Conservation (phyloP, 1,140 invertebrate species). For the Halesus radiatus region DNA sequence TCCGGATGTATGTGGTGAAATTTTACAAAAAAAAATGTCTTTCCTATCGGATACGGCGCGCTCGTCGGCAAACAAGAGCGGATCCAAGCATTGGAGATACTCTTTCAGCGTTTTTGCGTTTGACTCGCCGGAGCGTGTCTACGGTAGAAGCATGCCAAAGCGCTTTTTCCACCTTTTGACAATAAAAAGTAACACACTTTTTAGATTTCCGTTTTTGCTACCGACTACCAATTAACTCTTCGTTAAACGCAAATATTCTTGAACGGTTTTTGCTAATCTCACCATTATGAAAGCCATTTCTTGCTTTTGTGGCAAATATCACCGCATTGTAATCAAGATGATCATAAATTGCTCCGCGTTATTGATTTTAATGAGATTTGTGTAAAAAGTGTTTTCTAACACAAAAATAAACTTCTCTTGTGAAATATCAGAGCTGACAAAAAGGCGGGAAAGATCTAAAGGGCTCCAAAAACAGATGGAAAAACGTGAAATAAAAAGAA, state of each 20-base stretch:
- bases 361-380: conserved; percentile 24
- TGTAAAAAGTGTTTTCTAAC: background rate
- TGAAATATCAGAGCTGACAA: too few relatives aligned
- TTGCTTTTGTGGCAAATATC: conserved; percentile 15
- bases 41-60: too few relatives aligned
- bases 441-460: too few relatives aligned
- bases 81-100: background rate
- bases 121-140: background rate
- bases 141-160: background rate
- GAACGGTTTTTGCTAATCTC: conserved; percentile 3
- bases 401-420: background rate
- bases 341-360: conserved; percentile 7
- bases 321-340: conserved; percentile 19
- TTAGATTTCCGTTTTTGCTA: conserved; percentile 13
- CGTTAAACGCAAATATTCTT: conserved; percentile 24
- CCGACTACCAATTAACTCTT: conserved; percentile 27
- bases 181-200: conserved; percentile 18
- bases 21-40: too few relatives aligned
- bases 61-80: too few relatives aligned
- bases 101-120: background rate
- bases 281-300: conserved; percentile 14
- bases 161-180: background rate
- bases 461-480: too few relatives aligned
- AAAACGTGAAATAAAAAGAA: too few relatives aligned
- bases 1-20: too few relatives aligned